These are phyloP conservation scores for Agrypnia vestita DNA, from an alignment of 1,140 invertebrate species.

Conservation along the genomic window DNA sequence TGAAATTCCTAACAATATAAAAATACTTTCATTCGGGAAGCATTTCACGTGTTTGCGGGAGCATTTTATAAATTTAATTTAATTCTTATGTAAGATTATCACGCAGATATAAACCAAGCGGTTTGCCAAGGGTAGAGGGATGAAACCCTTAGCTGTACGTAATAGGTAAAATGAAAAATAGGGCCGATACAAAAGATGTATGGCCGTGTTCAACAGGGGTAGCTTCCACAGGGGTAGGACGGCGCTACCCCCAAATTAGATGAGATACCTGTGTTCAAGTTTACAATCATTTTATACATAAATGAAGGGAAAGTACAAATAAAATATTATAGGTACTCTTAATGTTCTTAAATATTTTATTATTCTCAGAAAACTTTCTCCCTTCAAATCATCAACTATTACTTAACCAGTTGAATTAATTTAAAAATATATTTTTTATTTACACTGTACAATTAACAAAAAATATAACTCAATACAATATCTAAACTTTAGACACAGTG, in stretches of 20 bases:
- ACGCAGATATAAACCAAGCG: slow-evolving; percentile 67
- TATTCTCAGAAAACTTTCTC: too few relatives aligned
- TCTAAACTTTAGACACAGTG: too few relatives aligned
- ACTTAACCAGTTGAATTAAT: too few relatives aligned
- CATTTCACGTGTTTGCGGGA: slow-evolving; percentile 1
- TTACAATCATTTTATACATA: too few relatives aligned
- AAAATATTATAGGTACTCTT: too few relatives aligned
- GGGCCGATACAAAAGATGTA: slow-evolving; percentile 60
- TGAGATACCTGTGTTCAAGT: slow-evolving; percentile 7
- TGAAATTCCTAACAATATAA: not conserved
- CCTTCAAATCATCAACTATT: too few relatives aligned
- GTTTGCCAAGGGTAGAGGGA: slow-evolving; percentile 48
- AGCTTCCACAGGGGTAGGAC: not conserved
- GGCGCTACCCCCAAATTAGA: slow-evolving; percentile 31
- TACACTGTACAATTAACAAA: too few relatives aligned
- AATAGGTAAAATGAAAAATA: slow-evolving; percentile 62
- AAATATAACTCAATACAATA: too few relatives aligned
- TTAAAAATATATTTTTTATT: too few relatives aligned
- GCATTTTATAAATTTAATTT: slow-evolving; percentile 70
- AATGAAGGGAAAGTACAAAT: too few relatives aligned
- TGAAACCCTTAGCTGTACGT: slow-evolving; percentile 53
- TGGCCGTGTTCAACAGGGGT: slow-evolving; percentile 54
- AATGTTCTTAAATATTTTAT: too few relatives aligned
- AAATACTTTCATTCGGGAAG: not conserved
- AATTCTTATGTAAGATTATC: slow-evolving; percentile 74